These are phyloP conservation scores for Axis porcinus DNA, from an alignment of 2,113 vertebrate genomes.

Conservation along the genomic window DNA sequence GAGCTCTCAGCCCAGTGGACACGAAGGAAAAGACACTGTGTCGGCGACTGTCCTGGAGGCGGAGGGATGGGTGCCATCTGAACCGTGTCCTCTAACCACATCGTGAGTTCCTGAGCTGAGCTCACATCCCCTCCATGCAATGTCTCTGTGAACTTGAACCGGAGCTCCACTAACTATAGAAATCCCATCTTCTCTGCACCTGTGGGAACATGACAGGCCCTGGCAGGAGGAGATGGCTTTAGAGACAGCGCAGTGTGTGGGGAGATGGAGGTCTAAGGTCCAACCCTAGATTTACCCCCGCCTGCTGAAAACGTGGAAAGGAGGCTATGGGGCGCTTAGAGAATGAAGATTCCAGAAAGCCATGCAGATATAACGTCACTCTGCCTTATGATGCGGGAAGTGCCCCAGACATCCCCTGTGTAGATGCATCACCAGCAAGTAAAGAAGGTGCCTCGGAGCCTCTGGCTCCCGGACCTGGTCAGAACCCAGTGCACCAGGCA, in stretches of 20 bases:
- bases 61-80: neutral
- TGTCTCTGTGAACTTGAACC: neutral
- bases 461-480: neutral
- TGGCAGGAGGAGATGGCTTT: neutral
- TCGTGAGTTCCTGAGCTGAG: neutral
- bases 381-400: neutral
- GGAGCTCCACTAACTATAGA: neutral
- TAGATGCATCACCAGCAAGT: neutral
- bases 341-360: neutral
- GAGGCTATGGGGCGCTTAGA: neutral
- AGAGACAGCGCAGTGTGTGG: neutral
- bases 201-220: neutral
- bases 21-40: neutral
- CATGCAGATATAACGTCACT: neutral
- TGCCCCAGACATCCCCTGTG: neutral
- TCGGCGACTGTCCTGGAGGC: neutral
- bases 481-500: fast-evolving
- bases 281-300: neutral
- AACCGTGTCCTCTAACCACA: neutral
- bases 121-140: neutral
- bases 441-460: neutral
- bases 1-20: neutral
- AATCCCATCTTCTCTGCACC: neutral
- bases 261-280: neutral
- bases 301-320: neutral